Evolutionary conservation across 2,113 vertebrate genomes (phyloP), one percentile per base, ranked within the genome.

Genomic region (Campylorhamphus procurvoides): DNA sequence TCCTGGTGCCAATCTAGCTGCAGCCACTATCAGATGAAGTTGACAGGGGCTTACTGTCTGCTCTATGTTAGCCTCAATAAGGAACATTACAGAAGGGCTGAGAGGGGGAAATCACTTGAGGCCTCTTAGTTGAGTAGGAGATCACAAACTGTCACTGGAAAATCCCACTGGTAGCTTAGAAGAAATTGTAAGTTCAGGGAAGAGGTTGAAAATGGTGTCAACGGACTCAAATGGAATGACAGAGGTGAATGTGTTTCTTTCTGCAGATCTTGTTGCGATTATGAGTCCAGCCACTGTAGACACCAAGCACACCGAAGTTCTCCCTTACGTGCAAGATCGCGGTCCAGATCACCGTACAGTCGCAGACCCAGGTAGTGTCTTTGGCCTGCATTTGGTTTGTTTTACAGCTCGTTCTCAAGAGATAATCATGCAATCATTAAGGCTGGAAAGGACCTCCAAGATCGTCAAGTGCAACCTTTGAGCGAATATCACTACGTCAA

Each of bases 201-300:
- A 52, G 33, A 92, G 8, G 23, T 77, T 46, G 73, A 84, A 73
- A 81, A 42, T 35, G 35, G 33, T 75, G 66, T 89, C 16, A 13
- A 0, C 83, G 78, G 50, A 66, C 62, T 74, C 55, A 76, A 40
- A 49, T 44, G 84, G 52, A 80, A 59, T 86, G 84, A 93, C 84
- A 91, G 85, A 72, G 50, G 87, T 81, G 81, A 95, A 97, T 71
- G 67, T 89, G 53, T 94, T 95, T 97, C 76, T 95, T 90, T 85
- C 94, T 84, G 19, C 98, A 99, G 99, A 98, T 99, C 98, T 98
- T 98, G 98, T 97, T 98, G 98, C 96, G 98, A 97, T 98, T 98
- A 97, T 63, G 99, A 99, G 95, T 97, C 98, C 91, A 98, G 98
- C 97, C 97, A 98, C 96, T 98, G 98, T 94, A 99, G 98, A 97